These are phyloP conservation scores for Lasius fuliginosus DNA, from an alignment of 2,888 invertebrate species.

Conservation along the genomic window DNA sequence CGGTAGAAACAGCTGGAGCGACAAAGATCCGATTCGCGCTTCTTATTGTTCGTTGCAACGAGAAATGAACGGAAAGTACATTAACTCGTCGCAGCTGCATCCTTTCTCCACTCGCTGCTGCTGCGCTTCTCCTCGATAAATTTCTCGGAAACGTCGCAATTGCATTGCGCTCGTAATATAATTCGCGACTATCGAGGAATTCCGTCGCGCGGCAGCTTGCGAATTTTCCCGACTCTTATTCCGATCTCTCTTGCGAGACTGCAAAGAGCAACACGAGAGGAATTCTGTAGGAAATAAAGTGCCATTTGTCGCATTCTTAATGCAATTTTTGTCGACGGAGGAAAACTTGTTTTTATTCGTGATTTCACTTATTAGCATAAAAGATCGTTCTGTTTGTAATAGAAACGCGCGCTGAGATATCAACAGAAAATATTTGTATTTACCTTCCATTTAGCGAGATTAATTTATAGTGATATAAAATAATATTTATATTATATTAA, in stretches of 20 bases:
- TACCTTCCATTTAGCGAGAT: slow-evolving; percentile 5
- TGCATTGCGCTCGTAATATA: slow-evolving; percentile 34
- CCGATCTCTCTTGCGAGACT: not conserved
- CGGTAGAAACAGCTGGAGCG: slow-evolving; percentile 13
- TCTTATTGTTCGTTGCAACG: slow-evolving; percentile 17
- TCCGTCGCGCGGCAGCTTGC: slow-evolving; percentile 1
- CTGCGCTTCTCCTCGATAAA: slow-evolving; percentile 27
- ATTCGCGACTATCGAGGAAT: slow-evolving; percentile 26
- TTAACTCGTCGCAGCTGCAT: slow-evolving; percentile 42
- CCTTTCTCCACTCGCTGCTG: not conserved
- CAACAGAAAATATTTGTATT: not conserved
- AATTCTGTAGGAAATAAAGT: slow-evolving; percentile 13
- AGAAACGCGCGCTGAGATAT: not conserved
- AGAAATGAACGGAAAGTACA: slow-evolving; percentile 28
- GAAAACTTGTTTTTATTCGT: not conserved
- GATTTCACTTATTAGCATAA: slow-evolving; percentile 2
- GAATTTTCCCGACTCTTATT: slow-evolving; percentile 17
- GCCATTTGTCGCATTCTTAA: not conserved
- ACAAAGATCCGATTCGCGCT: slow-evolving; percentile 13
- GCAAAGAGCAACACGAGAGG: slow-evolving; percentile 10
- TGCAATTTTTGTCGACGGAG: not conserved
- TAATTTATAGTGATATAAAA: not conserved
- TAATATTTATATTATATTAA: slow-evolving; percentile 3
- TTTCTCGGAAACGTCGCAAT: slow-evolving; percentile 34
- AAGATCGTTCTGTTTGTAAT: not conserved